Base-by-base conservation (phyloP, 2,888 invertebrate species). In the Dicycla oo region DNA sequence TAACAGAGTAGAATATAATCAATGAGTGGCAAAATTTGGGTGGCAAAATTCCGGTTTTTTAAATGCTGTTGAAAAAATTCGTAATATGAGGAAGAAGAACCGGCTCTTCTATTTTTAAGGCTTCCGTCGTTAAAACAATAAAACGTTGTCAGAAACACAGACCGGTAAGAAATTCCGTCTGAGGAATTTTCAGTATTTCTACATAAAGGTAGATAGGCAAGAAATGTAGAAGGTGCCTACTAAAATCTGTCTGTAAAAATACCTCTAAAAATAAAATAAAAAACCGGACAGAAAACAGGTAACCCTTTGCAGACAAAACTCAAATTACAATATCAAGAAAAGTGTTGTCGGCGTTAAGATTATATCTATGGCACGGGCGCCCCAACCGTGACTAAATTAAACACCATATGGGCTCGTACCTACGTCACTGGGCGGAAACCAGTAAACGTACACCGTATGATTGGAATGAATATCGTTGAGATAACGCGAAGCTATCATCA, bases 401-500 rank as follows among this genome's bases (percentile, higher is more conserved):
- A 51, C 18, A 70, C n/a, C 18, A 62, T 30, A 63, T 15, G 49
- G 15, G 13, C 20, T 53, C 26, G 13, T 34, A 60, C n/a, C n/a
- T n/a, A n/a, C n/a, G n/a, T n/a, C n/a, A n/a, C n/a, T n/a, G n/a
- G n/a, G n/a, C 23, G 62, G 65, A 58, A 75, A 57, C 54, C 53
- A 58, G 23, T 65, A 30, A 75, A 58, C 49, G 43, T 53, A 49
- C 40, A 47, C 34, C 26, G 30, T 34, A 69, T 78, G 79, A 79
- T 83, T 79, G 84, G 82, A 82, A 85, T 83, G 83, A 70, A 76
- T 78, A 78, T 82, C 61, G 61, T 68, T 53, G 57, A 73, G 75
- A 85, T 85, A 85, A 73, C 58, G 49, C 10, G n/a, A 38, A 38
- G 69, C 60, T 86, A 83, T 85, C 80, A 5, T 47, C 51, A 53